A percentile compares a stretch with the other conserved stretches of the same genome.
These are phyloP conservation scores for Periophthalmodon schlosseri DNA, from an alignment of 2,113 vertebrate genomes.

Conservation along the genomic window DNA sequence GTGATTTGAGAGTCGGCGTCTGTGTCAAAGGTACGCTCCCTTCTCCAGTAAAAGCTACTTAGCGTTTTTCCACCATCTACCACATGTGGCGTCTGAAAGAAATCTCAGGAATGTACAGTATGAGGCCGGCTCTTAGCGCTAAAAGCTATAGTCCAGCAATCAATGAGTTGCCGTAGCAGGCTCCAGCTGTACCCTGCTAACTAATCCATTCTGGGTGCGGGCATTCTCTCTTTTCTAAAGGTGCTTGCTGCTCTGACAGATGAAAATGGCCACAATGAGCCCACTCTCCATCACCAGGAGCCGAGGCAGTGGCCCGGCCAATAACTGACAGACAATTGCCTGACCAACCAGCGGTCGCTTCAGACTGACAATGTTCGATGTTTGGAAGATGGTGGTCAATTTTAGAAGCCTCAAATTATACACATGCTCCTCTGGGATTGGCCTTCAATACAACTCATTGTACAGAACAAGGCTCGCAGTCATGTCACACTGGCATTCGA, in stretches of 20 bases:
- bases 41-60: slow-evolving; percentile 4
- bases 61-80: slow-evolving; percentile 14
- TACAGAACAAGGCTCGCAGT: slow-evolving; percentile 21
- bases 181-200: slow-evolving; percentile 51
- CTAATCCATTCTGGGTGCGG: slow-evolving; percentile 57
- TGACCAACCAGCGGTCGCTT: slow-evolving; percentile 45
- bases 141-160: slow-evolving; percentile 54
- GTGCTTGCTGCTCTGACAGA: slow-evolving; percentile 55
- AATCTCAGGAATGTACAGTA: slow-evolving; percentile 28
- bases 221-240: slow-evolving; percentile 48
- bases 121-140: slow-evolving; percentile 27
- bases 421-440: slow-evolving; percentile 50
- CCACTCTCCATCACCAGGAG: slow-evolving; percentile 45
- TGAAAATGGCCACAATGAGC: slow-evolving; percentile 54
- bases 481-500: slow-evolving; percentile 12
- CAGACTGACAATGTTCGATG: slow-evolving; percentile 60
- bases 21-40: slow-evolving; percentile 8
- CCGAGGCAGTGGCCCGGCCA: slow-evolving; percentile 27
- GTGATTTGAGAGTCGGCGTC: background rate
- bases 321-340: slow-evolving; percentile 63
- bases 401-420: slow-evolving; percentile 65
- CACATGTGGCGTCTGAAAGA: slow-evolving; percentile 5
- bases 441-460: slow-evolving; percentile 49
- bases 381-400: slow-evolving; percentile 62
- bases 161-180: slow-evolving; percentile 39